Evolutionary conservation across 2,888 invertebrate genomes (phyloP).

Genomic region (Zhuqinia jingwanae): DNA sequence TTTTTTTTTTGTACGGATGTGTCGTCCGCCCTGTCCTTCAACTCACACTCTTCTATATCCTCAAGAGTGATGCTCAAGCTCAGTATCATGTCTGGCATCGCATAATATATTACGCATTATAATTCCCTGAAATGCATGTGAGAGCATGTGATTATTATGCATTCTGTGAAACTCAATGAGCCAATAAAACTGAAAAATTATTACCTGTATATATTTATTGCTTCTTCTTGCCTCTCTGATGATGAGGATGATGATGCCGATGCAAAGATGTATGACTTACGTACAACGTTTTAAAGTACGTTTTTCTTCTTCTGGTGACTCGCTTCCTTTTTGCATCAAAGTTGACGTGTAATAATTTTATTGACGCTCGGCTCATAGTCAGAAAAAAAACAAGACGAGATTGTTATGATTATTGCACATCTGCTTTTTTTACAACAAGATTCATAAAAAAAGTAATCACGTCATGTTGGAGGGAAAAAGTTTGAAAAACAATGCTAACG

Average conservation of each 20-base stretch:
- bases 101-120: neutral
- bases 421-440: neutral
- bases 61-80: neutral
- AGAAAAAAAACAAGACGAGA: slow-evolving; percentile 20
- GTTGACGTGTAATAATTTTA: slow-evolving; percentile 21
- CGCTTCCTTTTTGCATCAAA: slow-evolving; percentile 18
- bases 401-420: slow-evolving; percentile 31
- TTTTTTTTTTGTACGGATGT: neutral
- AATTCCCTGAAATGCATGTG: slow-evolving; percentile 27
- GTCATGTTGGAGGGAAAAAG: too few species aligned
- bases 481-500: neutral
- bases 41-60: too few species aligned
- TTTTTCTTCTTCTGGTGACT: slow-evolving; percentile 2
- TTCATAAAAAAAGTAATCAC: too few species aligned
- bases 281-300: neutral
- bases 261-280: neutral
- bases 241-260: neutral
- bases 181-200: slow-evolving; percentile 45
- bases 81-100: neutral
- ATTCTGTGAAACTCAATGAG: slow-evolving; percentile 36
- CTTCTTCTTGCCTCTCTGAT: neutral
- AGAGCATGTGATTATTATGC: slow-evolving; percentile 35
- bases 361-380: too few species aligned
- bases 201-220: slow-evolving; percentile 26
- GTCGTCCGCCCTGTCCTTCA: too few species aligned